Base-by-base conservation (phyloP, 2,797 vertebrate genomes). In the Ctenochaetus hawaiiensis region DNA sequence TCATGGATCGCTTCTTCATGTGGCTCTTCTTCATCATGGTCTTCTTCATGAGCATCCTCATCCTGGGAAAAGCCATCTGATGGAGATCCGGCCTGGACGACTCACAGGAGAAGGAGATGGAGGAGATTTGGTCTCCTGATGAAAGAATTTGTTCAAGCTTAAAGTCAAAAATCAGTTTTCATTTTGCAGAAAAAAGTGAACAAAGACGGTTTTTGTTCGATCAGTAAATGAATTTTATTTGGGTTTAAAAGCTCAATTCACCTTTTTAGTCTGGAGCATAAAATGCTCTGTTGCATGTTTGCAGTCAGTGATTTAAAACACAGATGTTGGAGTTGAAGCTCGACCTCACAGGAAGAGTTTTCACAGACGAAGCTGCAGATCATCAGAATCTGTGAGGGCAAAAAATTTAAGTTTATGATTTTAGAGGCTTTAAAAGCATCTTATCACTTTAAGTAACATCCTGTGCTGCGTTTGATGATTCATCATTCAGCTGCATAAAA, bases 1-100 rank as follows among this genome's bases (percentile, higher is more conserved):
- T 98, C 57, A 95, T 97, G 96, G 97, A 98, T 64, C 96, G 96
- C 17, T 96, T 97, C 92, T 97, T 97, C 91, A 96, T 98, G 96
- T 97, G 96, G 94, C 83, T 97, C 70, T 99, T 98, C 91, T 96
- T 98, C 89, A 90, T 96, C 88, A 96, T 98, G 97, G 96, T 96
- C 58, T 94, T 97, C 85, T 72, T 97, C 84, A 97, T 97, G 96
- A 98, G 96, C 47, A 66, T 96, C 72, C 93, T 98, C 20, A 95
- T 98, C 26, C 91, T 97, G 78, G 94, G 95, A 10, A 95, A 95
- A 63, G 96, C 96, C 11, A 81, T 96, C 75, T 98, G 93, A 97
- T 0, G 9, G 20, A 57, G 54, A 14, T 23, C 51, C 5, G 5
- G 2, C 26, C 20, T 37, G 0, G 0, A 34, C 30, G 26, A 53